phyloP scores from a whole-genome alignment of 37 sponge, comb jelly and placozoan genomes.

The Dysidea cf. avara region DNA sequence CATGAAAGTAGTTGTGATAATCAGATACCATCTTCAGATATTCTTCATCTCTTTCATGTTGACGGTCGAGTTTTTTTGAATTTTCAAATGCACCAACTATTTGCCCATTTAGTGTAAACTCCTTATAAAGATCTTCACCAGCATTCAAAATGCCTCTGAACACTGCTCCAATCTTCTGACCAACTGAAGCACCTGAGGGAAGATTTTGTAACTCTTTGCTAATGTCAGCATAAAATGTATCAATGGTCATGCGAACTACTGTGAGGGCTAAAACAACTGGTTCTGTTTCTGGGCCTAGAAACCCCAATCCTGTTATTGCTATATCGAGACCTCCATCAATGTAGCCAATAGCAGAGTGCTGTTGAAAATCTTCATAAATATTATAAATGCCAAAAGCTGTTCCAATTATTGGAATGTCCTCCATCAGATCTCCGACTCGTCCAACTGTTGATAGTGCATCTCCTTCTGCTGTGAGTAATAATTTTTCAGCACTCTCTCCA shows the following conservation, averaged over 20 bases:
- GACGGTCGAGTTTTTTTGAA: conserved; percentile 1
- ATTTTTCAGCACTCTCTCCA: background rate
- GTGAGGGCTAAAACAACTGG: too few relatives aligned
- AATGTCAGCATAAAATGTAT: conserved; percentile 22
- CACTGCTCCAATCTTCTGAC: too few relatives aligned
- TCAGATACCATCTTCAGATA: conserved; percentile 9
- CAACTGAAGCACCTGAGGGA: conserved; percentile 14
- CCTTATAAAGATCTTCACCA: conserved; percentile 11
- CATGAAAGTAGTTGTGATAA: conserved; percentile 17
- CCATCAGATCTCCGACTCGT: background rate
- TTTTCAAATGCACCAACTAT: conserved; percentile 4
- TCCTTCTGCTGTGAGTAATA: background rate
- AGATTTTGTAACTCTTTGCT: conserved; percentile 22
- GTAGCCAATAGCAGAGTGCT: background rate
- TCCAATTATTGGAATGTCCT: background rate
- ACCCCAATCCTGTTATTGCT: background rate
- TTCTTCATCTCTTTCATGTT: conserved; percentile 17
- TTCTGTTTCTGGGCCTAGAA: conserved; percentile 1
- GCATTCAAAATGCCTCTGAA: conserved; percentile 16
- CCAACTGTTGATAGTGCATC: background rate
- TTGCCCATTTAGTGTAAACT: conserved; percentile 4
- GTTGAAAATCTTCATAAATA: background rate
- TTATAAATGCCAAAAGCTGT: too few relatives aligned
- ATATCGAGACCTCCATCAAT: background rate
- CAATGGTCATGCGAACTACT: too few relatives aligned